phyloP scores from a whole-genome alignment of 1,140 invertebrate species.

The Caenorhabditis tropicalis region DNA sequence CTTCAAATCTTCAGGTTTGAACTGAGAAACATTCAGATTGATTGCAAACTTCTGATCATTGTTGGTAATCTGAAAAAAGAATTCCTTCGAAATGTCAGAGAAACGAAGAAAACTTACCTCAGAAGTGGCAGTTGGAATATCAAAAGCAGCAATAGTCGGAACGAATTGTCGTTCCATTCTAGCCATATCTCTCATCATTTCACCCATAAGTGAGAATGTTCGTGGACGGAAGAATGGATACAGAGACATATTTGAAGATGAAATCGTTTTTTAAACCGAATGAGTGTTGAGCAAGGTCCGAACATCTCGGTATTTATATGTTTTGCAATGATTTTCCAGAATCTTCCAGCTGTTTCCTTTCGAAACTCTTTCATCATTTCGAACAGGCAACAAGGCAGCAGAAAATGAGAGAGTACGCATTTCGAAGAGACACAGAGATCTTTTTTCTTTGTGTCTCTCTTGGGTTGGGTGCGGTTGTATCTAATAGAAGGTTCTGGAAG shows the following conservation, averaged over 20 bases:
- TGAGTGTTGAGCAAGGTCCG: neutral
- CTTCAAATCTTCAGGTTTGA: neutral
- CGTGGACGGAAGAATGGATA: slow-evolving; percentile 13
- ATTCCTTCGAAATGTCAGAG: too few species aligned
- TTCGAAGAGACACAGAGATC: neutral
- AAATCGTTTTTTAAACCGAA: neutral
- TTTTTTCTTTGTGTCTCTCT: neutral
- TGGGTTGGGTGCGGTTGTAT: neutral
- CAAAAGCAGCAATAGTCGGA: neutral
- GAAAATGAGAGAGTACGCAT: neutral
- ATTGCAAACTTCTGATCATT: slow-evolving; percentile 1
- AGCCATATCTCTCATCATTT: slow-evolving; percentile 27
- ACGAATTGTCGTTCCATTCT: slow-evolving; percentile 1
- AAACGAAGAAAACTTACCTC: too few species aligned
- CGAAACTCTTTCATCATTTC: neutral
- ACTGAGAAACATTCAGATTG: neutral
- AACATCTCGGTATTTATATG: neutral
- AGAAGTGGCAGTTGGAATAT: neutral
- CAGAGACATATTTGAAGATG: neutral
- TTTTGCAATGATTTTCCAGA: neutral
- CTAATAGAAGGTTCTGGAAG: neutral
- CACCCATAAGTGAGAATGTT: neutral
- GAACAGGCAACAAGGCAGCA: neutral
- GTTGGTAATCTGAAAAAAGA: neutral
- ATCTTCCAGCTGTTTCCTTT: slow-evolving; percentile 22